Evolutionary conservation across 2,797 vertebrate genomes (phyloP), one percentile per base, ranked within the genome.

Genomic region (Tauraco hartlaubi): DNA sequence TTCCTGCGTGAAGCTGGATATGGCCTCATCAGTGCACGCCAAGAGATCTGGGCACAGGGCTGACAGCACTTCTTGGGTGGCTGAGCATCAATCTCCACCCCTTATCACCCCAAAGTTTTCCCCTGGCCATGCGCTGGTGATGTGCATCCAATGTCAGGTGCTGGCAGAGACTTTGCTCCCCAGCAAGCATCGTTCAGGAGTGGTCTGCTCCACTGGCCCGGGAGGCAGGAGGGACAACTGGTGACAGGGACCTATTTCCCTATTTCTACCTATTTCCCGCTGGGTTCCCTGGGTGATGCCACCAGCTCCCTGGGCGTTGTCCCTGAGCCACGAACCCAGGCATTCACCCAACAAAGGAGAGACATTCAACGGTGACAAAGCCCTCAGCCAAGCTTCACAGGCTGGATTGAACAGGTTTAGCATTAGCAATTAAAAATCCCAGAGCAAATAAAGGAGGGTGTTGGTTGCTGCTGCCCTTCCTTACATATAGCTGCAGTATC

Each of bases 401-500:
- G 55, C 82, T 71, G 52, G 77, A 12, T 13, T 51, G 77, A 92
- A 44, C 69, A 48, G 44, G 74, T 41, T 79, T 29, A 43, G 56
- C 46, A 5, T 33, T 3, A 35, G 39, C 78, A 89, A 75, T 62
- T 58, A 72, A 95, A 96, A 88, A 89, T 44, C 87, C 64, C 72
- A 59, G 66, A 83, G 75, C 79, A 96, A 91, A 90, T 90, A 91
- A 85, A 91, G 44, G 35, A 94, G 83, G 91, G 85, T 28, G 93
- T 77, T 79, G 49, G 83, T 44, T 67, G 25, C 52, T 39, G 52
- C 61, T 87, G 71, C 83, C 26, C 33, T 85, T 72, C 86, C 73
- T 80, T 22, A 29, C 74, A 49, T 28, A 6, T 28, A 35, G 52
- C 55, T 69, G 46, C 90, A 61, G 26, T 31, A 35, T n/a, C 69